A percentile compares a stretch with the other conserved stretches of the same genome.
phyloP scores from a whole-genome alignment of 1,140 invertebrate species.

The Sycobia sp. region DNA sequence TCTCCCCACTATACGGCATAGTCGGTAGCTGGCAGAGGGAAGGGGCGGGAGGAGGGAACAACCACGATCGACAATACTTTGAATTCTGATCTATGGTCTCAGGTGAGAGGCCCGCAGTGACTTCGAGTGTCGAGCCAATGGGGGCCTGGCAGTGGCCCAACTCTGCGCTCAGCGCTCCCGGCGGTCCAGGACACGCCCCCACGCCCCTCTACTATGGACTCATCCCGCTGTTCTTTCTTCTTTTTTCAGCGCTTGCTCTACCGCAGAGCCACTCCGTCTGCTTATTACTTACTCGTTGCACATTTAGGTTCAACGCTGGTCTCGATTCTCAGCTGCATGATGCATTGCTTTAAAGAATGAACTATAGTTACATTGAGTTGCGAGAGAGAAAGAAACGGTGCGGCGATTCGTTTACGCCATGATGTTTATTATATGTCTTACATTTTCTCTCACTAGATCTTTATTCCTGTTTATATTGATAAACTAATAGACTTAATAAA shows the following conservation, averaged over 20 bases:
- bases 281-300: too few relatives aligned
- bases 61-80: slow-evolving; percentile 19
- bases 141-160: slow-evolving; percentile 10
- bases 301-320: too few relatives aligned
- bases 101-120: slow-evolving; percentile 24
- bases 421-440: too few relatives aligned
- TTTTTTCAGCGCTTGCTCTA: slow-evolving; percentile 13
- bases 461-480: too few relatives aligned
- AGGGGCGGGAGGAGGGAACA: not conserved
- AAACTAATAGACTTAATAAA: too few relatives aligned
- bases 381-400: too few relatives aligned
- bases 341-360: too few relatives aligned
- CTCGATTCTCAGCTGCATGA: too few relatives aligned
- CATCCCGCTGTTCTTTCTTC: not conserved
- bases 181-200: slow-evolving; percentile 33
- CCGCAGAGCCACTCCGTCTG: slow-evolving; percentile 19
- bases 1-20: slow-evolving; percentile 27
- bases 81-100: slow-evolving; percentile 21
- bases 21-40: not conserved
- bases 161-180: not conserved
- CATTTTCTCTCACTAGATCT: too few relatives aligned
- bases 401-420: too few relatives aligned
- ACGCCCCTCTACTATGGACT: slow-evolving; percentile 10
- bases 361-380: too few relatives aligned
- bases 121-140: slow-evolving; percentile 15